Percentiles rank a stretch among this genome's conserved stretches.
Conservation (phyloP, 2,797 vertebrate species). For the Gallinago solitaria region DNA sequence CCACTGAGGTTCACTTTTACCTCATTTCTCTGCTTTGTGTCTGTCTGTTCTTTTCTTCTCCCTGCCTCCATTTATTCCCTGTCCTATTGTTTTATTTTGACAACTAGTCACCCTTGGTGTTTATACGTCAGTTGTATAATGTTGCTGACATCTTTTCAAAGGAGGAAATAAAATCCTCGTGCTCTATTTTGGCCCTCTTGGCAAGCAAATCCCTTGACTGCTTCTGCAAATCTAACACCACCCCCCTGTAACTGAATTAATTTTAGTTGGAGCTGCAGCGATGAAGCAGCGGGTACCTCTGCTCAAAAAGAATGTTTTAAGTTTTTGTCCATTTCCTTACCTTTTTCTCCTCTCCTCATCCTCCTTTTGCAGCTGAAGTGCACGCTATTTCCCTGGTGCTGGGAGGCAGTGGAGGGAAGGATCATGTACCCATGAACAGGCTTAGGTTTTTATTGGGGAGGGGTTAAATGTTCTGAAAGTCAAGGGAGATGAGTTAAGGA, state of each 20-base stretch:
- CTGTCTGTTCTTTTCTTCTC: neutral
- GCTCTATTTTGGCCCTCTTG: neutral
- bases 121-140: neutral
- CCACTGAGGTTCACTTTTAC: neutral
- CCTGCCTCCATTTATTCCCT: neutral
- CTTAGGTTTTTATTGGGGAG: neutral
- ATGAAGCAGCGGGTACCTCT: neutral
- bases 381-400: neutral
- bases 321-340: neutral
- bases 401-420: neutral
- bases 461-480: neutral
- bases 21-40: neutral
- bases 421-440: neutral
- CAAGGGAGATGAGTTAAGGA: neutral
- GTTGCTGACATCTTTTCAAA: neutral
- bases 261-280: neutral
- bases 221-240: neutral
- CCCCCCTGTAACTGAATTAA: neutral
- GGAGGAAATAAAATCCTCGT: neutral
- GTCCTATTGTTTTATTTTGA: neutral
- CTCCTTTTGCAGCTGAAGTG: neutral
- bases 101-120: neutral
- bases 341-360: neutral
- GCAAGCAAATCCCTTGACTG: neutral
- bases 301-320: neutral